Conservation (phyloP, 2,888 invertebrate genomes). For the Lepeophtheirus nordmannii region DNA sequence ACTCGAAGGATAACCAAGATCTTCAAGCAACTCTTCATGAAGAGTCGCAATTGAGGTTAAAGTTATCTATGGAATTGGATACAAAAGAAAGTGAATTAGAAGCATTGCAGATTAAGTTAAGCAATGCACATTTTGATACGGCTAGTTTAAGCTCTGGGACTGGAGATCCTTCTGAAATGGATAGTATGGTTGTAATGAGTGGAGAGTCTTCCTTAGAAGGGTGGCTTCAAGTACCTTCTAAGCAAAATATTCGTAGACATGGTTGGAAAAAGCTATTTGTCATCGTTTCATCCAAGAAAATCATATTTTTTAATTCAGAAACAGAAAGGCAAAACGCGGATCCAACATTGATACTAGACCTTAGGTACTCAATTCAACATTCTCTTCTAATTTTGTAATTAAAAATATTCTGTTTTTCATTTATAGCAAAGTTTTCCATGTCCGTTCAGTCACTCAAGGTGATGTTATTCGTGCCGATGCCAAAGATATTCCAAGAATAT, state of each 20-base stretch:
- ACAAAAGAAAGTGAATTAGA: conserved; percentile 93
- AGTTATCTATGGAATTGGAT: conserved; percentile 70
- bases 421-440: conserved; percentile 69
- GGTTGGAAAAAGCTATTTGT: conserved; percentile 96
- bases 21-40: conserved; percentile 44
- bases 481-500: conserved; percentile 97
- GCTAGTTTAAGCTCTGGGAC: conserved; percentile 71
- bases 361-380: conserved; percentile 47
- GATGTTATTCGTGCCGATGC: conserved; percentile 97
- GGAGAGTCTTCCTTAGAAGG: conserved; percentile 38
- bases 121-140: conserved; percentile 63
- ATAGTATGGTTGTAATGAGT: conserved; percentile 25
- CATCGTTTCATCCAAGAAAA: conserved; percentile 87
- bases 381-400: neutral
- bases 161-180: conserved; percentile 44
- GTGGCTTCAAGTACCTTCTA: conserved; percentile 86
- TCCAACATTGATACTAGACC: conserved; percentile 83
- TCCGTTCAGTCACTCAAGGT: conserved; percentile 92
- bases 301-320: conserved; percentile 90
- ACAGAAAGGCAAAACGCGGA: conserved; percentile 83
- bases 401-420: neutral
- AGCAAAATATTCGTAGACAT: conserved; percentile 82
- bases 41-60: conserved; percentile 31
- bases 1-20: conserved; percentile 72
- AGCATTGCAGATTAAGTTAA: conserved; percentile 56